These are phyloP conservation scores for Corella eumyota DNA, from an alignment of 23 tunicate genomes.

Conservation along the genomic window DNA sequence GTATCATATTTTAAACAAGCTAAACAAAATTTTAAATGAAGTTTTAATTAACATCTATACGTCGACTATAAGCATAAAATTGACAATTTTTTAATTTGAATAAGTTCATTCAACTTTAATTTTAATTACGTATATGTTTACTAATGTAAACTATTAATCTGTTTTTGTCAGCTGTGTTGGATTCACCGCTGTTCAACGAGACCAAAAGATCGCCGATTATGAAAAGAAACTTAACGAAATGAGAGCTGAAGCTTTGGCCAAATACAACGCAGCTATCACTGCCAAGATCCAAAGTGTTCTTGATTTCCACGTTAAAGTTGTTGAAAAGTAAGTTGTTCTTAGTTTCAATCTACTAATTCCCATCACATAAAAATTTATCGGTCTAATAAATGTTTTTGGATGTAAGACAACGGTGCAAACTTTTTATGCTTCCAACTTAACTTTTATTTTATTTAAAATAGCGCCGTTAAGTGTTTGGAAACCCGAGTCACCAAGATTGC, in stretches of 20 bases:
- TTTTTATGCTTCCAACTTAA: no score
- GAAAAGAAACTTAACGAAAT: conserved; percentile 13
- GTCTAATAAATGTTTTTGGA: no score
- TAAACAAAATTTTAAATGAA: background rate
- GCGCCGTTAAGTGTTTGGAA: conserved; percentile 24
- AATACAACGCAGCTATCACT: conserved; percentile 19
- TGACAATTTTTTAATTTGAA: no score
- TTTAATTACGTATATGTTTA: background rate
- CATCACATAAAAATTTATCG: background rate
- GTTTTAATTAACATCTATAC: no score
- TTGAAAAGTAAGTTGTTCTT: conserved; percentile 19
- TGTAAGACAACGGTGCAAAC: no score
- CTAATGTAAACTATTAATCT: background rate
- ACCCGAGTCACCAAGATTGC: conserved; percentile 42
- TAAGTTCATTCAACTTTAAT: background rate
- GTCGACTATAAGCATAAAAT: no score
- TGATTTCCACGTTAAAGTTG: conserved; percentile 16
- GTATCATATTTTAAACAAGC: background rate
- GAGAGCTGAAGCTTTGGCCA: conserved; percentile 6
- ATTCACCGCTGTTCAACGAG: conserved; percentile 14
- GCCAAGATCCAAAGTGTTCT: conserved; percentile 11
- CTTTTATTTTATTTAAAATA: no score
- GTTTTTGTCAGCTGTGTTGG: conserved; percentile 9
- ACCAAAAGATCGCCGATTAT: conserved; percentile 25
- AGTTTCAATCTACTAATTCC: background rate